phyloP scores from a whole-genome alignment of 2,113 vertebrate species.

The Saccopteryx leptura region DNA sequence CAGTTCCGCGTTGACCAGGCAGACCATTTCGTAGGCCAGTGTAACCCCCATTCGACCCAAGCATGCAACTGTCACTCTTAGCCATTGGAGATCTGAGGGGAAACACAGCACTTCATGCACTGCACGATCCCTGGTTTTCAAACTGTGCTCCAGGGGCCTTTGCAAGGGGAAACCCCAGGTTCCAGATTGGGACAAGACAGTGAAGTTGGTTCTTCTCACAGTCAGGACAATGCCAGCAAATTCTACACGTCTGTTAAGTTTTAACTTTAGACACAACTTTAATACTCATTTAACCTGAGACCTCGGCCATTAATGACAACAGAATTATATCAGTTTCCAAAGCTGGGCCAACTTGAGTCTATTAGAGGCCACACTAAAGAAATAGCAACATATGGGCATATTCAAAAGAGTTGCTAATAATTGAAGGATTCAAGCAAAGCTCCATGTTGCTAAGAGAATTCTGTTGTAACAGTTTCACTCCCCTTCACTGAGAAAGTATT shows the following conservation, averaged over 20 bases:
- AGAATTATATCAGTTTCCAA: neutral
- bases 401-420: neutral
- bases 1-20: constrained; percentile 95
- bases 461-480: neutral
- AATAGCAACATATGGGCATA: neutral
- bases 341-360: neutral
- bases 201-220: neutral
- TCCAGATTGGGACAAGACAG: neutral
- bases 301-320: neutral
- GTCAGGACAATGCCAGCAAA: neutral
- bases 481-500: neutral
- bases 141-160: neutral
- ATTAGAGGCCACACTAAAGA: neutral
- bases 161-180: neutral
- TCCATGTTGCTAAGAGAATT: neutral
- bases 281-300: neutral
- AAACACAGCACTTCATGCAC: fast-evolving
- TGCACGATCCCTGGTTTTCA: neutral
- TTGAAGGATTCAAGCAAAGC: neutral
- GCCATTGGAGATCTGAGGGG: constrained; percentile 91
- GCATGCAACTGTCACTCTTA: constrained; percentile 90
- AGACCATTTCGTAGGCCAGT: constrained; percentile 95
- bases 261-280: neutral
- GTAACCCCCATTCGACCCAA: constrained; percentile 96
- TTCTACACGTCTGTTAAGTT: neutral